phyloP scores from a whole-genome alignment of 2,888 invertebrate species.

The Protodeltote pygarga region DNA sequence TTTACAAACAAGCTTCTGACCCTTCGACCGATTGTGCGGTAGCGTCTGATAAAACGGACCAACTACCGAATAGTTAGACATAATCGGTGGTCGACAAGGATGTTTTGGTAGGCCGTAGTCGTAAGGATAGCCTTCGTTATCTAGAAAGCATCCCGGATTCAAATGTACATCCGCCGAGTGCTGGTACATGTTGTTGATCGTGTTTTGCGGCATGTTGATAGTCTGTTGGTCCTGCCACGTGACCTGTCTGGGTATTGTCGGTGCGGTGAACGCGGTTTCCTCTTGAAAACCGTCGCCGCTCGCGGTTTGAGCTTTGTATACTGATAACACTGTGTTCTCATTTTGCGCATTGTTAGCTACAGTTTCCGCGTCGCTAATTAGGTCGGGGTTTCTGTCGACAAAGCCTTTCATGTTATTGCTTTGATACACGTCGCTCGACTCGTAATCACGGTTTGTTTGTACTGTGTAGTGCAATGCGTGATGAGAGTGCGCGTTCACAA shows the following conservation, averaged over 20 bases:
- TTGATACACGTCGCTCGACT: conserved; percentile 83
- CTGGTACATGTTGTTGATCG: conserved; percentile 84
- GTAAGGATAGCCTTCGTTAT: conserved; percentile 92
- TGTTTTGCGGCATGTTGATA: conserved; percentile 84
- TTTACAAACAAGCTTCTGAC: conserved; percentile 82
- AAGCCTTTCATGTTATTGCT: conserved; percentile 83
- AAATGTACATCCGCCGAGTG: conserved; percentile 91
- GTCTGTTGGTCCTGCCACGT: conserved; percentile 86
- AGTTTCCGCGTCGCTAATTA: conserved; percentile 92
- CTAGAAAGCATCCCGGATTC: conserved; percentile 92
- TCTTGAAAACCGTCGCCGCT: conserved; percentile 76
- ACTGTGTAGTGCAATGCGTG: conserved; percentile 85
- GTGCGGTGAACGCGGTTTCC: conserved; percentile 76
- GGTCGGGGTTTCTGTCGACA: conserved; percentile 92
- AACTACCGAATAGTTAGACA: conserved; percentile 78
- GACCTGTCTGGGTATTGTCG: conserved; percentile 82
- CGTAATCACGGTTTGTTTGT: conserved; percentile 86
- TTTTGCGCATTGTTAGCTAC: conserved; percentile 82
- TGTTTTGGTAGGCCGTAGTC: conserved; percentile 92
- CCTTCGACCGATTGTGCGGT: conserved; percentile 90
- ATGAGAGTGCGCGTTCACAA: conserved; percentile 86
- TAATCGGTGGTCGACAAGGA: conserved; percentile 78
- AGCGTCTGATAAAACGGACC: conserved; percentile 91
- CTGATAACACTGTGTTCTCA: conserved; percentile 78
- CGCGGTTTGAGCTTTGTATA: conserved; percentile 76